A percentile compares a stretch with the other conserved stretches of the same genome.
Evolutionary conservation across 2,888 invertebrate genomes (phyloP).

Genomic region (Apomyelois bistriatella): DNA sequence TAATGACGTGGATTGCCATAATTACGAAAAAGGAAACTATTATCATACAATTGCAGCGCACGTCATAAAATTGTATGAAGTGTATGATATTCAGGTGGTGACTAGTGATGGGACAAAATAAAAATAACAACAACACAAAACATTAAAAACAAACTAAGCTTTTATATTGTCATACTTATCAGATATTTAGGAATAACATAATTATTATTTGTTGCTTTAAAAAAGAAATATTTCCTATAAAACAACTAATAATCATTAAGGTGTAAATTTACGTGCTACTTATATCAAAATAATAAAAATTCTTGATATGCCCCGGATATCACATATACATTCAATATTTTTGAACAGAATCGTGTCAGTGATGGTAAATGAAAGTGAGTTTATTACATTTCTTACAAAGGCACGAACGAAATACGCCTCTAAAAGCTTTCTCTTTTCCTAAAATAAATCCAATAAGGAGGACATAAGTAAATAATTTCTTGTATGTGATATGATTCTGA

Average conservation of each 20-base stretch:
- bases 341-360: slow-evolving; percentile 12
- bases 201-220: no score
- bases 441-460: slow-evolving; percentile 10
- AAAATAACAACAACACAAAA: no score
- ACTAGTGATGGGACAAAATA: slow-evolving; percentile 20
- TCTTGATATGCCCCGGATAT: not conserved
- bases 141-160: no score
- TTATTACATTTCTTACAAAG: slow-evolving; percentile 1
- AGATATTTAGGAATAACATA: no score
- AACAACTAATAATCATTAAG: no score
- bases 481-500: slow-evolving; percentile 6
- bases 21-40: slow-evolving; percentile 61
- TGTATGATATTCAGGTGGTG: not conserved
- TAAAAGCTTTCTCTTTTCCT: slow-evolving; percentile 11
- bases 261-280: no score
- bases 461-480: slow-evolving; percentile 4
- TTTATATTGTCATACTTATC: no score
- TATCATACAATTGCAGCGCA: slow-evolving; percentile 70
- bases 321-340: not conserved
- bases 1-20: slow-evolving; percentile 65
- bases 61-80: slow-evolving; percentile 43
- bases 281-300: no score
- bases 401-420: not conserved
- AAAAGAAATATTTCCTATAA: no score
- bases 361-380: slow-evolving; percentile 14